Evolutionary conservation across 2,888 invertebrate genomes (phyloP).

Genomic region (Ectemnius continuus): DNA sequence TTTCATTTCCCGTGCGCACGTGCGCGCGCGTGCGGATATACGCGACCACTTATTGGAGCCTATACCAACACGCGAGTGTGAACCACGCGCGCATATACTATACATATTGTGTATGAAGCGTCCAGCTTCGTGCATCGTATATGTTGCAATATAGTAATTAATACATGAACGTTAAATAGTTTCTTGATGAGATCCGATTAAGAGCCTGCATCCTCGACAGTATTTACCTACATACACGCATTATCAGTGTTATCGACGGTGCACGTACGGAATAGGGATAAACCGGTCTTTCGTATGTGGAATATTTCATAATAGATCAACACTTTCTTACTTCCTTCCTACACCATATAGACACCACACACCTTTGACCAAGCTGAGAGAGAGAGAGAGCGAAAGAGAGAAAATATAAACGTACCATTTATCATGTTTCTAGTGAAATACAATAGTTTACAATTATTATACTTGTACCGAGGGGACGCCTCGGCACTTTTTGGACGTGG

Average conservation of each 20-base stretch:
- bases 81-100: conserved; percentile 7
- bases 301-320: conserved; percentile 2
- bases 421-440: too few species aligned
- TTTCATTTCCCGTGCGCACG: conserved; percentile 29
- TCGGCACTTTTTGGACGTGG: too few species aligned
- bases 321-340: background rate
- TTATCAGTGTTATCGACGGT: conserved; percentile 3
- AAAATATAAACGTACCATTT: too few species aligned
- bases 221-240: conserved; percentile 12
- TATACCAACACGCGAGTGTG: conserved; percentile 9
- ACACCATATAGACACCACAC: conserved; percentile 1
- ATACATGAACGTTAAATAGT: conserved; percentile 33
- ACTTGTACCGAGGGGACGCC: too few species aligned
- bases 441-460: too few species aligned
- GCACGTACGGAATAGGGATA: conserved; percentile 1
- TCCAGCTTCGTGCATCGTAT: conserved; percentile 24
- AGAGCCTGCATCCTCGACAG: conserved; percentile 41
- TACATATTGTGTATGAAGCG: conserved; percentile 32
- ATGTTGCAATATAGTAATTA: conserved; percentile 45
- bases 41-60: conserved; percentile 13
- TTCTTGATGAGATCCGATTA: conserved; percentile 46
- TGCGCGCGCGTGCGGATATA: background rate
- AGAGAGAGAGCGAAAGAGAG: too few species aligned
- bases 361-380: background rate
- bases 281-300: conserved; percentile 2